Percentiles rank a stretch among this genome's conserved stretches.
phyloP scores from a whole-genome alignment of 2,797 vertebrate species.

The Rousettus madagascariensis region DNA sequence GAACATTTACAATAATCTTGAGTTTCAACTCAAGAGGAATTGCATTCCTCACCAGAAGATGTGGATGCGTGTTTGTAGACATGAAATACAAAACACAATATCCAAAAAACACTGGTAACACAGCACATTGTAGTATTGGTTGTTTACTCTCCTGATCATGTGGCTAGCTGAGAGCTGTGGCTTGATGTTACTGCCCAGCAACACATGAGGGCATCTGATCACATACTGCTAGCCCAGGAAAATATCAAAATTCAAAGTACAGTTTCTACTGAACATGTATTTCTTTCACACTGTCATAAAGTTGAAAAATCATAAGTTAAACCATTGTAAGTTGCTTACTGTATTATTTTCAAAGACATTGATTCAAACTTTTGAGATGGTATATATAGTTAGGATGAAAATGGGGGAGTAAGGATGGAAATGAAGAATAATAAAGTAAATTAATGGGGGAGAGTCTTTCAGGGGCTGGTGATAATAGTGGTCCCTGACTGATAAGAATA shows the following conservation, averaged over 20 bases:
- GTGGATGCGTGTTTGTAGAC: no score
- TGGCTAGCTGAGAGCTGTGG: not conserved
- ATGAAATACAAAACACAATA: not conserved
- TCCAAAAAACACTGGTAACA: not conserved
- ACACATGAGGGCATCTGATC: not conserved
- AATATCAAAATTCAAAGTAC: not conserved
- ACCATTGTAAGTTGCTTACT: not conserved
- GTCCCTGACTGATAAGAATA: not conserved
- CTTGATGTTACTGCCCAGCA: not conserved
- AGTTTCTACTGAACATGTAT: not conserved
- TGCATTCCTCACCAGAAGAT: not conserved
- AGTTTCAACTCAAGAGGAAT: not conserved
- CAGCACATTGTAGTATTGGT: not conserved
- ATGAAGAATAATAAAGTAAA: not conserved
- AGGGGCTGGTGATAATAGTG: no score
- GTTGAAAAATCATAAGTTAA: not conserved
- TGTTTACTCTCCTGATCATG: not conserved
- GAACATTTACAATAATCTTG: not conserved
- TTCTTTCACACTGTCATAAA: not conserved
- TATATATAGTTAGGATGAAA: not conserved
- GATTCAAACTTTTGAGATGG: not conserved
- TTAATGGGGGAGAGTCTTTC: not conserved
- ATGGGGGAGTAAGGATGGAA: not conserved
- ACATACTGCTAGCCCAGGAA: not conserved
- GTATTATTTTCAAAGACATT: not conserved